Evolutionary conservation across 1,140 invertebrate species (phyloP), one percentile per base, ranked within the genome.

Genomic region (Trinorchestia longiramus): DNA sequence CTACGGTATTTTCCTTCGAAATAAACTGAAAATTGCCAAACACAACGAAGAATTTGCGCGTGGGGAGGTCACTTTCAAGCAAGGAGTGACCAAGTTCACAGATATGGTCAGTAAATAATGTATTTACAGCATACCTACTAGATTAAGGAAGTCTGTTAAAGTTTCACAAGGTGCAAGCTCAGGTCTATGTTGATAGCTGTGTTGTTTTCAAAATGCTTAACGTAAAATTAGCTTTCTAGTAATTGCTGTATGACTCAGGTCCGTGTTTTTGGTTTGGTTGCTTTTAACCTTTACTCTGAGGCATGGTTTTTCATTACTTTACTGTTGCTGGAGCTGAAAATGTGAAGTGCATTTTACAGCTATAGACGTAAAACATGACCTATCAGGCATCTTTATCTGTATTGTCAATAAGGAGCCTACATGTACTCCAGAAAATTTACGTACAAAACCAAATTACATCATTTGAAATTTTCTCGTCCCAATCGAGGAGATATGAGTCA

Each of bases 11-110:
- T 95, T 95, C 53, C 53, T 77, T 19, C 42, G 41, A n/a, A 95
- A 87, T 44, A 36, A 95, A 43, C 43, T 87, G 42, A 17, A n/a
- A 19, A 87, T 95, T n/a, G 40, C 95, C 41, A 3, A 41, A 42
- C 95, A 95, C 62, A 95, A 95, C 42, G 87, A 95, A 57, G 62
- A 95, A 23, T 95, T 77, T n/a, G 95, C 62, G 40, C 62, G 87
- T 19, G 95, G 95, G 15, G 62, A 95, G 62, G 95, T 95, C 0
- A 77, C 95, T 0, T 95, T 40, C 53, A 87, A 95, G 44, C 42
- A 62, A 41, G 95, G 62, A n/a, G 40, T 95, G 62, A 95, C 62
- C 15, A 77, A 42, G 87, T 95, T 95, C 53, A 17, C 95, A 4
- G 95, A 95, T 28, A 95, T 95, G 95, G 95, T 95, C 41, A 95